Base-by-base conservation (phyloP, 2,113 vertebrate species). In the Bufo bufo region DNA sequence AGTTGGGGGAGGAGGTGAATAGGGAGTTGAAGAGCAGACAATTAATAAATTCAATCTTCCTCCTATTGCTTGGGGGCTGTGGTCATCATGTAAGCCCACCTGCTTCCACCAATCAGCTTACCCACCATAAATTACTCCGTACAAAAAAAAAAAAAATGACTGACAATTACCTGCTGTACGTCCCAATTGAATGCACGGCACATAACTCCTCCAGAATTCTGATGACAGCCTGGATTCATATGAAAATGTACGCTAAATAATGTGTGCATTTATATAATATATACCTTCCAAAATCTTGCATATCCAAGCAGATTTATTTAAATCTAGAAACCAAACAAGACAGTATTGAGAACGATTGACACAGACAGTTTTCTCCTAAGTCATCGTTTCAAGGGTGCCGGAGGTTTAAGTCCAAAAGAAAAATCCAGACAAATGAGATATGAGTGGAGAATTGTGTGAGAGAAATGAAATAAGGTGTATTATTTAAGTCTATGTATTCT, bases 21-120 rank as follows among this genome's bases (percentile, higher is more conserved):
- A 47, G 72, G 72, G 71, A 74, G 71, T 49, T 17, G 71, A 71
- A 47, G 43, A 49, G 7, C 71, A 47, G 71, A 19, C 71, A 49
- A 49, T 50, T 75, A 75, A 75, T 75, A 75, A 75, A 75, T 75
- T 75, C 72, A 75, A 50, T 75, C 47, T 75, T 75, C 72, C 72
- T 75, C 72, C 72, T 50, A 75, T 9, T 75, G 72, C 72, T 75
- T 11, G 72, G 47, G 50, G 72, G 72, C 72, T 75, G 7, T 50
- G 72, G 72, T 50, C 72, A 75, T 75, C 72, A 75, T 75, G 45
- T 75, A 14, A 75, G 72, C 72, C 72, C 72, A 75, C 72, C 72
- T 50, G 72, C 72, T 17, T 75, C 72, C 72, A 75, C 72, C 72
- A 75, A 75, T 75, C 72, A 75, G 72, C 45, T 49, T 23, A 49